Evolutionary conservation across 2,113 vertebrate species (phyloP).

Genomic region (Micronycteris hirsuta): DNA sequence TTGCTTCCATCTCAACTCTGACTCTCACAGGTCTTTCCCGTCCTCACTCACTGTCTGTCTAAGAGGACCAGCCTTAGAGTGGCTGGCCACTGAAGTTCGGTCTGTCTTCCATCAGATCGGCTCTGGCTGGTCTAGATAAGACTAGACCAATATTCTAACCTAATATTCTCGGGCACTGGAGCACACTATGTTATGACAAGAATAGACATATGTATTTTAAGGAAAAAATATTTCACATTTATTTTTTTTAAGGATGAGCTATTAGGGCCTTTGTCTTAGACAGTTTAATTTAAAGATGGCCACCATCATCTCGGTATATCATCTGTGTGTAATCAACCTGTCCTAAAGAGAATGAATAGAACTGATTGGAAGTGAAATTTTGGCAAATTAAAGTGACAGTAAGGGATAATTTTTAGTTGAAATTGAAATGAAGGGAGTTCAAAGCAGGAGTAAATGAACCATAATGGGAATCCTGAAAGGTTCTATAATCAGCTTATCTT

Average conservation of each 20-base stretch:
- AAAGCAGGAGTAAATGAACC: neutral
- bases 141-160: neutral
- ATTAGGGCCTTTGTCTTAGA: neutral
- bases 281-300: neutral
- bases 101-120: neutral
- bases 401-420: conserved; percentile 25
- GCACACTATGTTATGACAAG: neutral
- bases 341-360: conserved; percentile 46
- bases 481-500: conserved; percentile 25
- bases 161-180: neutral
- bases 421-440: conserved; percentile 32
- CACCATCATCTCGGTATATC: neutral
- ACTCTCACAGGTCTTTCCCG: neutral
- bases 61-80: neutral
- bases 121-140: neutral
- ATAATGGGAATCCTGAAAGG: conserved; percentile 26
- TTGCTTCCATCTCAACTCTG: neutral
- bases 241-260: neutral
- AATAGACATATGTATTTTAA: neutral
- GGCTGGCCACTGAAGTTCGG: neutral
- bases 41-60: neutral
- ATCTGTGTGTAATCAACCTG: conserved; percentile 27
- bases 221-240: neutral
- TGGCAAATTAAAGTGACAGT: neutral
- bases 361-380: conserved; percentile 46